phyloP scores from a whole-genome alignment of 2,797 vertebrate genomes.

The Sebastes steindachneri region DNA sequence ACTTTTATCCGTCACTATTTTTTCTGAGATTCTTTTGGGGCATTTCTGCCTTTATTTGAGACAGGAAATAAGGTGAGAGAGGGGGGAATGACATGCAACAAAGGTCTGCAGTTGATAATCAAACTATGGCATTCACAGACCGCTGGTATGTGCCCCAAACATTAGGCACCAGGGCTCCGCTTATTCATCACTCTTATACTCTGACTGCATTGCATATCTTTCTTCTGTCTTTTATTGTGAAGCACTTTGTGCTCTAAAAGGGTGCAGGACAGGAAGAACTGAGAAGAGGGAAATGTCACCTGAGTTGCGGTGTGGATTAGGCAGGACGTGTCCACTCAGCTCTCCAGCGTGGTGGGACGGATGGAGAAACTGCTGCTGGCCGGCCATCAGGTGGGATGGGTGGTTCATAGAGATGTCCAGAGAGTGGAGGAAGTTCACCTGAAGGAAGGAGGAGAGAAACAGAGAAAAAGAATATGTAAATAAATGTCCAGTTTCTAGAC shows the following conservation, averaged over 20 bases:
- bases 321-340: slow-evolving; percentile 93
- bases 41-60: not conserved
- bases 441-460: not conserved
- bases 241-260: not conserved
- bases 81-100: not conserved
- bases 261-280: not conserved
- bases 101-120: not conserved
- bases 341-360: slow-evolving; percentile 91
- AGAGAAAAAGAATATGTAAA: not conserved
- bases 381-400: slow-evolving; percentile 93
- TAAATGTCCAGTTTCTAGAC: not conserved
- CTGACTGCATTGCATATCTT: not conserved
- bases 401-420: slow-evolving; percentile 85
- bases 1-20: not conserved
- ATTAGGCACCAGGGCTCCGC: not conserved
- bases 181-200: not conserved
- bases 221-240: not conserved
- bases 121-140: not conserved
- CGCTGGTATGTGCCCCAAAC: not conserved
- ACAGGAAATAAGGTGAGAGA: not conserved
- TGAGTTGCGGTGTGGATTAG: slow-evolving; percentile 91
- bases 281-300: slow-evolving; percentile 75
- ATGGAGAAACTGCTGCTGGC: slow-evolving; percentile 97
- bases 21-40: not conserved
- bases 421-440: slow-evolving; percentile 86